Evolutionary conservation across 2,888 invertebrate genomes (phyloP).

Genomic region (Pteria penguin): DNA sequence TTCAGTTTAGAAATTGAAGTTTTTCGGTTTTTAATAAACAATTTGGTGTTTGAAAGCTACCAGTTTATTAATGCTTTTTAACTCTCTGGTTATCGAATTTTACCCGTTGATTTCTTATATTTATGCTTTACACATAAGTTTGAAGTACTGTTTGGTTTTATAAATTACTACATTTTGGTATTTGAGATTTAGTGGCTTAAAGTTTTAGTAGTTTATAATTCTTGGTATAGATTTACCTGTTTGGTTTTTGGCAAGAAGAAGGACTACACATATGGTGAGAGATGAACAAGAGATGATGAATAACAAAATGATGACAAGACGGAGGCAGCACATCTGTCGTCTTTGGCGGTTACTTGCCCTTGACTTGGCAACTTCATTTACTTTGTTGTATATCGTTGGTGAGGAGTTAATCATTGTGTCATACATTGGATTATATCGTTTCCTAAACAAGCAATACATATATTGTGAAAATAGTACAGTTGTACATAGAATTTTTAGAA

Average conservation of each 20-base stretch:
- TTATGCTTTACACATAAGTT: too few relatives aligned
- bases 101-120: too few relatives aligned
- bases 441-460: too few relatives aligned
- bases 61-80: too few relatives aligned
- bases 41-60: too few relatives aligned
- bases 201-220: background rate
- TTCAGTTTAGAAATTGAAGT: too few relatives aligned
- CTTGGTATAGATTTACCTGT: background rate
- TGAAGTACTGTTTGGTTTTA: too few relatives aligned
- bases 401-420: conserved; percentile 40
- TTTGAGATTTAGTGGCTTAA: too few relatives aligned
- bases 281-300: conserved; percentile 34
- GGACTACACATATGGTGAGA: conserved; percentile 31
- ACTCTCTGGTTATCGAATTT: too few relatives aligned
- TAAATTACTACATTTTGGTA: background rate
- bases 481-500: too few relatives aligned
- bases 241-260: conserved; percentile 21
- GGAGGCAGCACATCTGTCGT: conserved; percentile 23
- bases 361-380: conserved; percentile 23
- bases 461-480: too few relatives aligned
- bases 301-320: conserved; percentile 30
- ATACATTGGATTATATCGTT: conserved; percentile 41
- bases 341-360: conserved; percentile 17
- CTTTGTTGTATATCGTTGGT: conserved; percentile 35
- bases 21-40: too few relatives aligned